Percentiles rank a stretch among this genome's conserved stretches.
phyloP scores from a whole-genome alignment of 2,797 vertebrate genomes.

The Enteromius paludinosus region DNA sequence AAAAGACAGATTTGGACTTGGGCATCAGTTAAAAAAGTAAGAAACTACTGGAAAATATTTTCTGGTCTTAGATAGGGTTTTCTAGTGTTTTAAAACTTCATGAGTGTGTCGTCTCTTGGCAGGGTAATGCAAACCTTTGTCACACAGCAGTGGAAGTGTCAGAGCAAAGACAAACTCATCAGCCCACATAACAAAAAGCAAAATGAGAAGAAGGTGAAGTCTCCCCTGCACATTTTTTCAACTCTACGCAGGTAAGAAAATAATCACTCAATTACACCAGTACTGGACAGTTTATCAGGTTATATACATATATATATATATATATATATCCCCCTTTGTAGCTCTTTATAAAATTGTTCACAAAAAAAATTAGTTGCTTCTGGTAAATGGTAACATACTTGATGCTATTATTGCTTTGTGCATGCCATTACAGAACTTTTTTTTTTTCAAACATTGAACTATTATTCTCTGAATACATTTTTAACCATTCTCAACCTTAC shows the following conservation, averaged over 20 bases:
- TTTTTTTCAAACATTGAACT: neutral
- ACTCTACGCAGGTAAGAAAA: slow-evolving; percentile 84
- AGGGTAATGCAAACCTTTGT: slow-evolving; percentile 93
- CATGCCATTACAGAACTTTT: no score
- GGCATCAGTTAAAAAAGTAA: slow-evolving; percentile 92
- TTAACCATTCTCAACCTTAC: neutral
- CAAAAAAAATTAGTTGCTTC: neutral
- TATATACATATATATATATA: neutral
- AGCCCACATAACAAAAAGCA: slow-evolving; percentile 85
- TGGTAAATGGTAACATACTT: neutral
- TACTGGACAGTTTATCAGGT: neutral
- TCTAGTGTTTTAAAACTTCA: neutral
- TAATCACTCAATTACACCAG: neutral
- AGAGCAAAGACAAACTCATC: slow-evolving; percentile 86
- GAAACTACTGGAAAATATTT: slow-evolving; percentile 56
- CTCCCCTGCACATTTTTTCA: slow-evolving; percentile 90
- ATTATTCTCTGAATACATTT: neutral
- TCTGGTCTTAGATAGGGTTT: neutral
- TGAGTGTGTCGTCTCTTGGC: slow-evolving; percentile 54
- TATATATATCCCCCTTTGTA: neutral
- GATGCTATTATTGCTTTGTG: neutral
- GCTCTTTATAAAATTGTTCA: neutral
- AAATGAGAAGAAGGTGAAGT: slow-evolving; percentile 88
- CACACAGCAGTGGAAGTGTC: slow-evolving; percentile 89
- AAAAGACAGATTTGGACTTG: slow-evolving; percentile 88